Conservation (phyloP, 2,797 vertebrate genomes). For the Anolis apletophallus region DNA sequence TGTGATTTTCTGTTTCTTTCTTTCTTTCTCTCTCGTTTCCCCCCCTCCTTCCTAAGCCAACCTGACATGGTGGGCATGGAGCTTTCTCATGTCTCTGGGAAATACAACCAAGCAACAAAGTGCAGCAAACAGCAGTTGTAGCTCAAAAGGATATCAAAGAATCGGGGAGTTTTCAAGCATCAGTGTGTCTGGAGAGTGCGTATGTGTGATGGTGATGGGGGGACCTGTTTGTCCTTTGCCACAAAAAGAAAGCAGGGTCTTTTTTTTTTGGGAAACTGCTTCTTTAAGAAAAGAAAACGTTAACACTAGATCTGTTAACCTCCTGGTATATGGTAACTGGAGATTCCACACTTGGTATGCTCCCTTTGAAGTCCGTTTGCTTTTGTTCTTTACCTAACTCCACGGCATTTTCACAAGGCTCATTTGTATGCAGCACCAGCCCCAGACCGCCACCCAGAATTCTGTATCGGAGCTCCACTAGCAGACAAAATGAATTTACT, state of each 20-base stretch:
- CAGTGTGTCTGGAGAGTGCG: neutral
- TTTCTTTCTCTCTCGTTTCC: neutral
- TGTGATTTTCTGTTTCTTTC: conserved; percentile 49
- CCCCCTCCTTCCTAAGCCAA: conserved; percentile 44
- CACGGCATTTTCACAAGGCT: conserved; percentile 80
- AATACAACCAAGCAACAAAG: conserved; percentile 83
- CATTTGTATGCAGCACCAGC: conserved; percentile 86
- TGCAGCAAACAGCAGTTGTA: conserved; percentile 71
- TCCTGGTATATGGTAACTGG: conserved; percentile 73
- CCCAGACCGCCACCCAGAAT: conserved; percentile 87
- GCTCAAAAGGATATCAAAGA: conserved; percentile 82
- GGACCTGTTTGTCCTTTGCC: conserved; percentile 23
- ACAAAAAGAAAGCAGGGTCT: conserved; percentile 55
- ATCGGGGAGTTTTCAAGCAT: conserved; percentile 59
- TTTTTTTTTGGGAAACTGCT: conserved; percentile 15
- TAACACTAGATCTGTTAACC: conserved; percentile 71
- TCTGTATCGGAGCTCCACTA: conserved; percentile 67
- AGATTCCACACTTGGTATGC: conserved; percentile 60
- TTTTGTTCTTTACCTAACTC: conserved; percentile 90
- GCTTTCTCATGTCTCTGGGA: conserved; percentile 79
- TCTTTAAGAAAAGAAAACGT: conserved; percentile 34
- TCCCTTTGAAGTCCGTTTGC: conserved; percentile 86
- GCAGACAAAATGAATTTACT: conserved; percentile 59
- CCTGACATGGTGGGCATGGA: conserved; percentile 81
- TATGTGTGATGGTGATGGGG: no score